Conservation (phyloP, 92 coral and sea anemone species). For the Micromussa lordhowensis region DNA sequence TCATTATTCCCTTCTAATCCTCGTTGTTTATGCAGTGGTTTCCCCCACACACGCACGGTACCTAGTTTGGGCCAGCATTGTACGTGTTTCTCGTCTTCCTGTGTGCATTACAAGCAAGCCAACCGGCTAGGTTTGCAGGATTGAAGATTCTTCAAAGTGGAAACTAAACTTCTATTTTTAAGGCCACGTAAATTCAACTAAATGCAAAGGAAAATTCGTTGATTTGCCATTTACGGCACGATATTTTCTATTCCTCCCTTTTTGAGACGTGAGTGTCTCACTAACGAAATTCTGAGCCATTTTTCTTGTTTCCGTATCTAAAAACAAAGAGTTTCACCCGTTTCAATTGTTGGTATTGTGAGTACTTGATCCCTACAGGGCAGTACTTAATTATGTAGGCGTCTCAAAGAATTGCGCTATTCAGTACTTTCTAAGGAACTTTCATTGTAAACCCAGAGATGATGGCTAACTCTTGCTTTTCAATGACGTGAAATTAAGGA, state of each 20-base stretch:
- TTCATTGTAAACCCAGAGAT: neutral
- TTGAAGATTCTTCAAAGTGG: neutral
- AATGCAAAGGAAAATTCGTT: neutral
- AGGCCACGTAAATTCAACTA: neutral
- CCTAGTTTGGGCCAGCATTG: neutral
- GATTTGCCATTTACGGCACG: neutral
- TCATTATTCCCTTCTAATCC: neutral
- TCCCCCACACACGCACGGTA: neutral
- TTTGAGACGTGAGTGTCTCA: neutral
- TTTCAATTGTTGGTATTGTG: constrained; percentile 11
- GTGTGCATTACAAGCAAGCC: neutral
- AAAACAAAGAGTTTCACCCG: constrained; percentile 11
- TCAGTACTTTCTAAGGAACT: neutral
- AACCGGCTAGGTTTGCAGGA: neutral
- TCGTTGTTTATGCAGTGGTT: neutral
- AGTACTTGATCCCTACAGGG: constrained; percentile 36
- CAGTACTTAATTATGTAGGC: neutral
- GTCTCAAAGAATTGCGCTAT: neutral
- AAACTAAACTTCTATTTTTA: neutral
- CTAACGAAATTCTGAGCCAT: neutral
- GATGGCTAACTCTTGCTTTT: neutral
- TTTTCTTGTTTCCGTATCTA: constrained; percentile 12
- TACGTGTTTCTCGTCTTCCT: neutral
- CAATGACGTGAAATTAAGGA: neutral
- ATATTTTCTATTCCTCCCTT: neutral